Evolutionary conservation across 1,140 invertebrate genomes (phyloP).

Genomic region (Elysia chlorotica): DNA sequence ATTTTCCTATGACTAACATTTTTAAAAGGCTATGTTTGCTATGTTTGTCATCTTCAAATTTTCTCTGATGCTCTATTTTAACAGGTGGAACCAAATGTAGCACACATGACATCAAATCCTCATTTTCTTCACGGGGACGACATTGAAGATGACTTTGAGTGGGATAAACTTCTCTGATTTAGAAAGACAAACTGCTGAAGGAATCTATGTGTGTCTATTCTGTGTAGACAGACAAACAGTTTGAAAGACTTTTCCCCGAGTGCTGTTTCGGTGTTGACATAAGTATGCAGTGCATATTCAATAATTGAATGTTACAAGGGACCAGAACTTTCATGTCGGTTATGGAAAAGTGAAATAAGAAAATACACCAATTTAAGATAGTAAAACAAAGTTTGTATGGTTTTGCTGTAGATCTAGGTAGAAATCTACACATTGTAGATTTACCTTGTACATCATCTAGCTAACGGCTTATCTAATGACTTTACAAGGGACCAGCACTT

Average conservation of each 20-base stretch:
- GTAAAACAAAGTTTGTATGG: too few relatives aligned
- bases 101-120: neutral
- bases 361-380: too few relatives aligned
- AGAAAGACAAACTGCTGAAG: neutral
- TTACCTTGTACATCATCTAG: too few relatives aligned
- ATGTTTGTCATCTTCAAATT: too few relatives aligned
- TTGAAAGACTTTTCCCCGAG: too few relatives aligned
- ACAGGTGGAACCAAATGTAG: constrained; percentile 11
- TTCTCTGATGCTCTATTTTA: too few relatives aligned
- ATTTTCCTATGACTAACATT: too few relatives aligned
- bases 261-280: neutral
- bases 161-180: constrained; percentile 47
- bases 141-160: constrained; percentile 48
- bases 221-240: neutral
- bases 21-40: too few relatives aligned
- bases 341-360: neutral
- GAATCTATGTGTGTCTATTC: neutral
- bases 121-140: constrained; percentile 36
- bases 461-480: too few relatives aligned
- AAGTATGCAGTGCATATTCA: neutral
- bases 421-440: too few relatives aligned
- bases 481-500: too few relatives aligned
- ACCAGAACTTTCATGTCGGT: neutral
- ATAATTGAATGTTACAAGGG: neutral
- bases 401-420: too few relatives aligned